Percentiles rank a stretch among this genome's conserved stretches.
These are phyloP conservation scores for Trematomus loennbergii DNA, from an alignment of 2,113 vertebrate species.

Conservation along the genomic window DNA sequence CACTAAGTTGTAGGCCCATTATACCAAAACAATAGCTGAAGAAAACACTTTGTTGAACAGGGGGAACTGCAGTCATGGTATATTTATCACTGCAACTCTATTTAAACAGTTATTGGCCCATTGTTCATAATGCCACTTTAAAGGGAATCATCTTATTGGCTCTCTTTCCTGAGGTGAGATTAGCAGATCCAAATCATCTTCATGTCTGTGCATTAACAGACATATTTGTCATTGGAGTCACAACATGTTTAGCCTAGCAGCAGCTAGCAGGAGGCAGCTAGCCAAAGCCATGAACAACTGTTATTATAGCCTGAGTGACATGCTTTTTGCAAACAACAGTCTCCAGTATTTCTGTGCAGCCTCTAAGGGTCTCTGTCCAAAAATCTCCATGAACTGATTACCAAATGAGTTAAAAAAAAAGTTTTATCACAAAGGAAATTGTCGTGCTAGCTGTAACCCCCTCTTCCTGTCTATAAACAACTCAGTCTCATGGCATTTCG, in stretches of 20 bases:
- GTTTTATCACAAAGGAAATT: background rate
- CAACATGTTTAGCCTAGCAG: too few relatives aligned
- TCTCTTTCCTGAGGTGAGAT: too few relatives aligned
- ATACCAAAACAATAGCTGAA: background rate
- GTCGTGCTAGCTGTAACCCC: background rate
- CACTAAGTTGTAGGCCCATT: background rate
- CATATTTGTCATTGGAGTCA: too few relatives aligned
- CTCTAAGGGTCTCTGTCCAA: too few relatives aligned
- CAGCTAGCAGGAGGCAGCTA: too few relatives aligned
- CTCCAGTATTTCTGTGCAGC: background rate
- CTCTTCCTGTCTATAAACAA: background rate
- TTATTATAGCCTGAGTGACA: too few relatives aligned
- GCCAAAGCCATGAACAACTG: too few relatives aligned
- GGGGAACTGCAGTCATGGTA: background rate
- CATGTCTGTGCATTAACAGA: too few relatives aligned
- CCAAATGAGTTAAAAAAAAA: background rate
- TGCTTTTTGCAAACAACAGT: background rate
- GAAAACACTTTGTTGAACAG: background rate
- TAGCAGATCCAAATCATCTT: too few relatives aligned
- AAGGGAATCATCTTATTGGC: background rate
- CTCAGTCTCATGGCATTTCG: too few relatives aligned
- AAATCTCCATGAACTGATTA: background rate
- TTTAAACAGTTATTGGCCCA: too few relatives aligned
- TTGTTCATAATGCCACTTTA: too few relatives aligned
- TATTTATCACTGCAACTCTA: background rate